Evolutionary conservation across 2,888 invertebrate species (phyloP), one percentile per base, ranked within the genome.

Genomic region (Dryobota labecula): DNA sequence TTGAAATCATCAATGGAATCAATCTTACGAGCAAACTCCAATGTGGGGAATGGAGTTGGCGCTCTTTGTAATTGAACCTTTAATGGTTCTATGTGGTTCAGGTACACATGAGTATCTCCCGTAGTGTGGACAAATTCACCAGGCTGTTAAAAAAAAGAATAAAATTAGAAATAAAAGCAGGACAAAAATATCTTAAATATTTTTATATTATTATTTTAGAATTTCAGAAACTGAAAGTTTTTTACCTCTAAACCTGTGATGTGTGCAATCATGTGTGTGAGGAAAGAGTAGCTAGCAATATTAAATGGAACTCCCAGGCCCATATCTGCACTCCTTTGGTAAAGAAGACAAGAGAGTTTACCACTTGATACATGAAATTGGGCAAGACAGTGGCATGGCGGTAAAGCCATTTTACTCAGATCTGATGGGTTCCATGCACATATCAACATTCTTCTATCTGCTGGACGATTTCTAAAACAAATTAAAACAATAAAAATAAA

Each of bases 221-320:
- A 45, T 27, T n/a, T 4, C 0, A 4, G 9, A 53, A 56, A 33
- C 7, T 8, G 1, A 38, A 24, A 0, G 2, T 15, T 45, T n/a
- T 30, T 54, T 87, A 98, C 98, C 96, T 99, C 97, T 57, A 99
- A 96, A 58, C 97, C 97, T n/a, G 99, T 99, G 30, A 99, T 97
- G 90, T 99, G 98, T 36, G 99, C 99, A 82, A 99, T 98, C 99
- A 99, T 99, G 87, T 98, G 98, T 4, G 99, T 99, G 5, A 99
- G 96, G 41, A 99, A 92, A 2, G 99, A 97, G 94, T 99, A 99
- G 86, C 99, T 99, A 62, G 99, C 99, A 86, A 99, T 99, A 93
- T 99, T 99, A 92, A 99, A 99, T 18, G 99, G 99, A 0, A 99
- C 99, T n/a, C 99, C 99, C 2, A 99, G 96, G 3, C 99, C 99